Evolutionary conservation across 1,140 invertebrate species (phyloP).

Genomic region (Halictus rubicundus): DNA sequence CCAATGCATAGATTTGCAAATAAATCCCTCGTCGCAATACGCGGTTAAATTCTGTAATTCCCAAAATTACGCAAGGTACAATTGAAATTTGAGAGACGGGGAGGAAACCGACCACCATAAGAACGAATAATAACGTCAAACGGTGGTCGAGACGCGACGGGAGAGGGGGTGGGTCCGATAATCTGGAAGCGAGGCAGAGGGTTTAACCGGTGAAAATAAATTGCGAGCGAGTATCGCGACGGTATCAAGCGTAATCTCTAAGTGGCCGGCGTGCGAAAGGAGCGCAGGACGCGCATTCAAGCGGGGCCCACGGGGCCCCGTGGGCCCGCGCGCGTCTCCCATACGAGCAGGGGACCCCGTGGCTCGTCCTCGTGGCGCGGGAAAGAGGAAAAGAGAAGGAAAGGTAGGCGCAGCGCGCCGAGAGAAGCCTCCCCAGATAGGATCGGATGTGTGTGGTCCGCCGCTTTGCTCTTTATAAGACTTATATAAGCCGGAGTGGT

Average conservation of each 20-base stretch:
- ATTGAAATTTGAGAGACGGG: too few relatives aligned
- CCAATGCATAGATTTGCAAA: too few relatives aligned
- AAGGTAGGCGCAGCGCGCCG: conserved; percentile 57
- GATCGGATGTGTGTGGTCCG: conserved; percentile 80
- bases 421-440: conserved; percentile 73
- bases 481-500: conserved; percentile 78
- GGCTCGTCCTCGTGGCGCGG: conserved; percentile 12
- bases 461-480: conserved; percentile 79
- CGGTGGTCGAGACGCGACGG: too few relatives aligned
- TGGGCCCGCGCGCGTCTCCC: conserved; percentile 29
- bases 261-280: conserved; percentile 51
- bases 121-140: too few relatives aligned
- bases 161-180: background rate
- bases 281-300: conserved; percentile 37
- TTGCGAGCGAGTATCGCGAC: conserved; percentile 30
- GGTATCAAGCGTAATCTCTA: conserved; percentile 54
- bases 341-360: conserved; percentile 29
- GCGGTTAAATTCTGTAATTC: too few relatives aligned
- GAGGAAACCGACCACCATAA: too few relatives aligned
- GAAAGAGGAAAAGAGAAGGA: conserved; percentile 52
- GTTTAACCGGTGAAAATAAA: conserved; percentile 27
- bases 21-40: too few relatives aligned
- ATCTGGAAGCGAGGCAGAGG: background rate
- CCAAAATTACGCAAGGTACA: too few relatives aligned
- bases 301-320: background rate